Evolutionary conservation across 2,113 vertebrate species (phyloP).

Genomic region (Centropus bengalensis): DNA sequence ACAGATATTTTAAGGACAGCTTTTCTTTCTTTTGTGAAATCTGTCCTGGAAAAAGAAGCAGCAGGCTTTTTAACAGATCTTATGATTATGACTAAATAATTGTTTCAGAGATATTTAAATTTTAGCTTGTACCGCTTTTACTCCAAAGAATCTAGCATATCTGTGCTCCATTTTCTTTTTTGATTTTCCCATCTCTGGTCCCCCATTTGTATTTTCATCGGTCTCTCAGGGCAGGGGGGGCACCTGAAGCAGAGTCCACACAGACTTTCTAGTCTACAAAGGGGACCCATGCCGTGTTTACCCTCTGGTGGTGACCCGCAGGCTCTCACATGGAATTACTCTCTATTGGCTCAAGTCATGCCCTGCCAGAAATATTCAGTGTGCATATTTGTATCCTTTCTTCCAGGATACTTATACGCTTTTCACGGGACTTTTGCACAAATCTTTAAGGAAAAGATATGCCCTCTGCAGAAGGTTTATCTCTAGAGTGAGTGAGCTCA

Average conservation of each 20-base stretch:
- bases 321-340: neutral
- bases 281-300: neutral
- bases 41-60: neutral
- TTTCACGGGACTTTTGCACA: neutral
- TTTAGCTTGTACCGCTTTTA: neutral
- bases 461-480: neutral
- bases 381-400: neutral
- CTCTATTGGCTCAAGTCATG: neutral
- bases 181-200: neutral
- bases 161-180: neutral
- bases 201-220: neutral
- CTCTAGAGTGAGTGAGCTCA: neutral
- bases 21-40: constrained; percentile 1
- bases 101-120: neutral
- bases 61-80: neutral
- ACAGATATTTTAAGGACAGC: neutral
- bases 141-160: neutral
- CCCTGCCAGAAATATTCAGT: neutral
- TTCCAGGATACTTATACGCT: neutral
- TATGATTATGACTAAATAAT: constrained; percentile 2
- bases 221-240: neutral
- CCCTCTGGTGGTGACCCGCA: fast-evolving
- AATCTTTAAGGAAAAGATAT: neutral
- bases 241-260: neutral
- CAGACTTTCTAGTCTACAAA: neutral